A percentile compares a stretch with the other conserved stretches of the same genome.
phyloP scores from a whole-genome alignment of 2,888 invertebrate genomes.

The Agrypnus murinus region DNA sequence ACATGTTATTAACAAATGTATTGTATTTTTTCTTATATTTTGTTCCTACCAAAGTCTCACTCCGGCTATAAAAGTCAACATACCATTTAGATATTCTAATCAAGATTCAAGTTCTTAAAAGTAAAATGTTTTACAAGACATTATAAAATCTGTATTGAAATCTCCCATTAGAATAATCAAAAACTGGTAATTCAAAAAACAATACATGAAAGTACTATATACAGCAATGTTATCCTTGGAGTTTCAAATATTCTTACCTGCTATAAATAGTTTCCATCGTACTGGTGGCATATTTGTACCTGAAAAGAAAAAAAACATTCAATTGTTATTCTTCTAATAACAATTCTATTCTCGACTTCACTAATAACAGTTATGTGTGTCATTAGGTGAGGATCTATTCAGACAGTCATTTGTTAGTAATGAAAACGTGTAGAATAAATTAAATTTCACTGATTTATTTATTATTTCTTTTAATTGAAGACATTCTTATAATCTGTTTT shows the following conservation, averaged over 20 bases:
- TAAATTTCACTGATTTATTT: constrained; percentile 18
- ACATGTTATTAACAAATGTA: too few relatives aligned
- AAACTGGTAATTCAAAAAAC: too few relatives aligned
- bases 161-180: too few relatives aligned
- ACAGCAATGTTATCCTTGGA: not conserved
- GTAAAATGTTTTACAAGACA: too few relatives aligned
- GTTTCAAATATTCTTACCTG: constrained; percentile 48
- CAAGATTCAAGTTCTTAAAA: too few relatives aligned
- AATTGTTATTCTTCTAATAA: constrained; percentile 29
- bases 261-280: constrained; percentile 53
- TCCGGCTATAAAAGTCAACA: too few relatives aligned
- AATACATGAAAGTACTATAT: too few relatives aligned
- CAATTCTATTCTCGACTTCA: constrained; percentile 13
- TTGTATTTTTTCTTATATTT: too few relatives aligned
- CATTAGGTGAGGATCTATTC: constrained; percentile 36
- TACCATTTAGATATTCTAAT: too few relatives aligned
- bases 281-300: constrained; percentile 53
- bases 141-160: too few relatives aligned
- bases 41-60: too few relatives aligned
- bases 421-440: constrained; percentile 10
- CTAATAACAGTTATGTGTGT: constrained; percentile 36
- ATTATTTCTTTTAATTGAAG: not conserved
- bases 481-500: too few relatives aligned
- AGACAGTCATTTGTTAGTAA: not conserved
- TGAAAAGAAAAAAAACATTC: constrained; percentile 46